Conservation (phyloP, 2,113 vertebrate species). For the Callipepla squamata region DNA sequence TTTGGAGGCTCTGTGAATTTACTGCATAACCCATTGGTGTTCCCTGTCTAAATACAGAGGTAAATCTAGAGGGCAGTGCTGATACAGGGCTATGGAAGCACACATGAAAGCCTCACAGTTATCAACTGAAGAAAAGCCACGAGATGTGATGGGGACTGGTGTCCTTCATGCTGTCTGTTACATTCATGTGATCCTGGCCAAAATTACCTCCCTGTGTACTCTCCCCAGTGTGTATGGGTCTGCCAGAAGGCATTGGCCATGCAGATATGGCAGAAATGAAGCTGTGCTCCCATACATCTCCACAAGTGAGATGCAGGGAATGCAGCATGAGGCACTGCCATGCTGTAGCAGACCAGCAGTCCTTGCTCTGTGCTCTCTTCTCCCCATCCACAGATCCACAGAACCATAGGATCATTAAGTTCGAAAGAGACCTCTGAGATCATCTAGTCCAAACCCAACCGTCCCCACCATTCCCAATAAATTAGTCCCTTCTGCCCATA, state of each 20-base stretch:
- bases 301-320: background rate
- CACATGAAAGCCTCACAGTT: background rate
- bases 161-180: background rate
- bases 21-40: background rate
- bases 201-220: fast-evolving
- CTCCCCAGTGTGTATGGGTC: background rate
- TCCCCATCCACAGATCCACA: background rate
- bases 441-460: too few species aligned
- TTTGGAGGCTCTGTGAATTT: background rate
- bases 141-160: background rate
- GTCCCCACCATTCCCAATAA: too few species aligned
- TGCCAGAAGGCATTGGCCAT: background rate
- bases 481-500: fast-evolving
- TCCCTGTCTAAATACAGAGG: background rate
- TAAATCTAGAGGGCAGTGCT: background rate
- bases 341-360: background rate
- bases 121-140: background rate
- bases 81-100: background rate
- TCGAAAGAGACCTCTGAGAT: too few species aligned
- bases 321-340: background rate
- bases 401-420: too few species aligned
- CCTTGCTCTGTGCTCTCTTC: background rate
- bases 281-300: fast-evolving
- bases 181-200: background rate
- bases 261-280: background rate